These are phyloP conservation scores for Tachysurus vachellii DNA, from an alignment of 2,113 vertebrate genomes.

Conservation along the genomic window DNA sequence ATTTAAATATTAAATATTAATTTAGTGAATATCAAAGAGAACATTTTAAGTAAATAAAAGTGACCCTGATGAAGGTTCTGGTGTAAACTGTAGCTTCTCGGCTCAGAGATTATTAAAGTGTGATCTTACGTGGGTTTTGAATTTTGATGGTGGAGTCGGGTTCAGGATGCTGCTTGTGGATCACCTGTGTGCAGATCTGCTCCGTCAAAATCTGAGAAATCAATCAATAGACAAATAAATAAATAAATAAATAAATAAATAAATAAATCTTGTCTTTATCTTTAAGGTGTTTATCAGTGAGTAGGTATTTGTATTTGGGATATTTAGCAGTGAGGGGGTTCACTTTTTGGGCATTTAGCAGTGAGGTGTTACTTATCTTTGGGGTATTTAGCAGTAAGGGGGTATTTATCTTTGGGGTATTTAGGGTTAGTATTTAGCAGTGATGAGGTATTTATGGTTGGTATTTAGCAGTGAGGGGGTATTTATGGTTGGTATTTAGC, in stretches of 20 bases:
- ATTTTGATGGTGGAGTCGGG: conserved; percentile 96
- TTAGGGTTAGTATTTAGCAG: not conserved
- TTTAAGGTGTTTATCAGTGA: not conserved
- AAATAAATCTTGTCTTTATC: not conserved
- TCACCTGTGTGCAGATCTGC: conserved; percentile 95
- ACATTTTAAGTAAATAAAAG: not conserved
- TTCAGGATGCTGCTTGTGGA: conserved; percentile 97
- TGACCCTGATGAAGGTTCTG: not conserved
- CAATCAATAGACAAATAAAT: not conserved
- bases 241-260: not conserved
- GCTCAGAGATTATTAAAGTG: not conserved
- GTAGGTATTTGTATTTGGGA: not conserved
- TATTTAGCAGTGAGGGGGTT: not conserved
- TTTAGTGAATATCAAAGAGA: too few species aligned
- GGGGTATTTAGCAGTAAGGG: not conserved
- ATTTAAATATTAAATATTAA: too few species aligned
- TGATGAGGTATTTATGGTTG: not conserved
- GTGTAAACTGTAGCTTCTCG: not conserved
- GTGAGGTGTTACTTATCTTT: not conserved
- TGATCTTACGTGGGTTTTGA: conserved; percentile 93
- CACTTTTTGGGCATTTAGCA: not conserved
- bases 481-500: not conserved
- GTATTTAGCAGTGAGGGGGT: not conserved
- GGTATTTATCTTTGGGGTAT: not conserved
- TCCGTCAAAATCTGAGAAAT: conserved; percentile 88